Conservation (phyloP, 92 coral and sea anemone genomes). For the Porites divaricata region DNA sequence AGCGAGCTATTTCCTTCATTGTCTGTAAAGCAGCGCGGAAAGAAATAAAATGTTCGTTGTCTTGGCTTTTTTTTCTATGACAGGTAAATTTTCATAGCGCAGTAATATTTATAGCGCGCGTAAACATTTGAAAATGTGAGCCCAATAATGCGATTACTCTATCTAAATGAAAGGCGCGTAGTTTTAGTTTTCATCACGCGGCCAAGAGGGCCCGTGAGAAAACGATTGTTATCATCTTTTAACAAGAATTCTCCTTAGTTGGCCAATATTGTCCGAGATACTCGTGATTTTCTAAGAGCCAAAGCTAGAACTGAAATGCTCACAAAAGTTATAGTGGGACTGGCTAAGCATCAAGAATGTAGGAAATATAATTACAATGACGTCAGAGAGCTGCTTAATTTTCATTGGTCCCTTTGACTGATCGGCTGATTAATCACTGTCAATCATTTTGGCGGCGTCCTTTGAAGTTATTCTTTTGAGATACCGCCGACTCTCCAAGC, state of each 20-base stretch:
- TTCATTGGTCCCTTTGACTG: slow-evolving; percentile 89
- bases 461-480: slow-evolving; percentile 85
- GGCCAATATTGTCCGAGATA: slow-evolving; percentile 27
- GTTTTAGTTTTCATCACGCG: slow-evolving; percentile 17
- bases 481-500: slow-evolving; percentile 54
- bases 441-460: slow-evolving; percentile 94
- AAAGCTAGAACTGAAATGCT: slow-evolving; percentile 39
- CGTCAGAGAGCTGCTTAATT: slow-evolving; percentile 73
- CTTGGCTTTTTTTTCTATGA: background rate
- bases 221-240: slow-evolving; percentile 11
- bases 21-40: background rate
- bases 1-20: background rate
- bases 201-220: background rate
- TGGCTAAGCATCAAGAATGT: slow-evolving; percentile 71
- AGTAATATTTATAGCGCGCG: slow-evolving; percentile 12
- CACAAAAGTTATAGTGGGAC: slow-evolving; percentile 48
- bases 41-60: background rate
- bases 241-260: slow-evolving; percentile 1
- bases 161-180: slow-evolving; percentile 2
- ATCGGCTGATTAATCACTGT: slow-evolving; percentile 99
- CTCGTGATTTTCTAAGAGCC: slow-evolving; percentile 18
- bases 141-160: slow-evolving; percentile 31
- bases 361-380: slow-evolving; percentile 79
- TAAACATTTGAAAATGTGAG: slow-evolving; percentile 26
- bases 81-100: slow-evolving; percentile 18